Base-by-base conservation (phyloP, 2,797 vertebrate genomes). In the Lerista edwardsae region DNA sequence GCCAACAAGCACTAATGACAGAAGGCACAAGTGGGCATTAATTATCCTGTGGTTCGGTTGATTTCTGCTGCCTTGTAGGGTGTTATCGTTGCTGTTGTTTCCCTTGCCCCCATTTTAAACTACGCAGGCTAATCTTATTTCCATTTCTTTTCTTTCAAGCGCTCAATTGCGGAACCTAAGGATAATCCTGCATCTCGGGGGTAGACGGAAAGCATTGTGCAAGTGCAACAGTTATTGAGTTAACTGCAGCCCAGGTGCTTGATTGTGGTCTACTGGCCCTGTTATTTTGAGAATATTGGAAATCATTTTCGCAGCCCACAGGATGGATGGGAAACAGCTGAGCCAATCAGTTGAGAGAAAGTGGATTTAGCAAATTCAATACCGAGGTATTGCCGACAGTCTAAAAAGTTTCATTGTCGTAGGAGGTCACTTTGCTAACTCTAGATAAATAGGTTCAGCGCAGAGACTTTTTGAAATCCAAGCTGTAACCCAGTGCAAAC, bases 221-320 rank as follows among this genome's bases (percentile, higher is more conserved):
- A 62, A 62, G 47, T 87, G 73, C 73, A 90, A 87, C 80, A 75
- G 74, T 39, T 92, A 86, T 87, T 79, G 88, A 91, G 87, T 90
- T 83, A n/a, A 84, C 84, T 83, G 55, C 67, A 89, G 79, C 68
- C 31, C 19, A 85, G 84, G 79, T 89, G 51, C 83, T 83, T 85
- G 86, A 77, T 90, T 86, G 80, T 0, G 5, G 75, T 87, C 62
- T 86, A 73, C 61, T 86, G 87, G 88, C 89, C 72, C 51, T 82
- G 57, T 86, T 76, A 89, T 88, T 86, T 82, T 86, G 74, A 84
- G 86, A 88, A 78, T 89, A 93, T 89, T 91, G 92, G 87, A 94
- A 94, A 92, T 93, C 71, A 86, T 92, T 95, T 91, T 83, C 29
- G n/a, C 78, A 81, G 34, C 78, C 90, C 87, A 88, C 81, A 87